These are phyloP conservation scores for Plecotus auritus DNA, from an alignment of 2,113 vertebrate genomes.

Conservation along the genomic window DNA sequence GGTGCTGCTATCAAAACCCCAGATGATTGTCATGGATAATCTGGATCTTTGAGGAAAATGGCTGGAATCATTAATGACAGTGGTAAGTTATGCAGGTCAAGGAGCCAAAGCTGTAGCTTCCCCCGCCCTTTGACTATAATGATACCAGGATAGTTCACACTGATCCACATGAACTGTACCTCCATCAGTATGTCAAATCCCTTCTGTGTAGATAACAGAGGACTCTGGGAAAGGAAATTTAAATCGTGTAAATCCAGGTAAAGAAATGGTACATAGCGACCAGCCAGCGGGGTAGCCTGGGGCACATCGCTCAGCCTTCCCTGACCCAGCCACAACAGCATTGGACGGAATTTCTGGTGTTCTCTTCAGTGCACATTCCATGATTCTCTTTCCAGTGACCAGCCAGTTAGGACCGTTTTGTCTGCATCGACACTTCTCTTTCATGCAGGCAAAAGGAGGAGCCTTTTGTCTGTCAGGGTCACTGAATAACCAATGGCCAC, in stretches of 20 bases:
- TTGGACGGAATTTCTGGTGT: neutral
- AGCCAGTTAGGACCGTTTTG: neutral
- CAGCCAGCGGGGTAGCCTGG: neutral
- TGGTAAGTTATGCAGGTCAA: neutral
- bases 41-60: neutral
- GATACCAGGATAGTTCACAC: neutral
- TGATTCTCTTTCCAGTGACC: neutral
- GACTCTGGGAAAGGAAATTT: neutral
- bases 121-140: neutral
- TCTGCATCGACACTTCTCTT: neutral
- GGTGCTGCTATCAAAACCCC: conserved; percentile 53
- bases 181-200: accelerated
- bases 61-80: neutral
- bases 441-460: neutral
- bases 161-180: neutral
- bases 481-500: neutral
- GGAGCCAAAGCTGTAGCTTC: neutral
- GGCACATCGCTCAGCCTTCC: neutral
- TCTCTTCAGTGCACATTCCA: neutral
- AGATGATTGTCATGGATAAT: neutral
- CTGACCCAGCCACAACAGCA: neutral
- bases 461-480: neutral
- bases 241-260: neutral
- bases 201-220: neutral
- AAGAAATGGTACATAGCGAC: neutral